These are phyloP conservation scores for Agonopterix subpropinquella DNA, from an alignment of 2,888 invertebrate species.

Conservation along the genomic window DNA sequence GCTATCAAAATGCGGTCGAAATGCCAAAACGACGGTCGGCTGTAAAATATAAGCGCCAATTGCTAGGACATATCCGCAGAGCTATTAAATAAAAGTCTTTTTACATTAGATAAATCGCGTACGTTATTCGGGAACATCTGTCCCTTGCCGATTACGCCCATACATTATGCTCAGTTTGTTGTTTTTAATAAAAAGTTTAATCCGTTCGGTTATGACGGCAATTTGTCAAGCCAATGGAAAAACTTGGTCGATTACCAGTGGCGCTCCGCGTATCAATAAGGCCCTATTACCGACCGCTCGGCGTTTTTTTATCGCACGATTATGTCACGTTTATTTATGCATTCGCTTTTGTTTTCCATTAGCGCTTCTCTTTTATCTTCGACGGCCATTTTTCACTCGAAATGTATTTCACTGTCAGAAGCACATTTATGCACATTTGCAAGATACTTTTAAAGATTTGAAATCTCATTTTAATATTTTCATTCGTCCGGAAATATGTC, in stretches of 20 bases:
- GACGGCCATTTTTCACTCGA: conserved; percentile 50
- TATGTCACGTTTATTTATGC: conserved; percentile 69
- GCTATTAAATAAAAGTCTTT: conserved; percentile 75
- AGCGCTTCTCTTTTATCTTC: conserved; percentile 51
- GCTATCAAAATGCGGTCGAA: conserved; percentile 58
- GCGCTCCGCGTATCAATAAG: conserved; percentile 26
- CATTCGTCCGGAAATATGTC: conserved; percentile 43
- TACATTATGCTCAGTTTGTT: conserved; percentile 75
- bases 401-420: conserved; percentile 36
- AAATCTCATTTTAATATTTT: conserved; percentile 26
- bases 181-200: conserved; percentile 76
- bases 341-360: conserved; percentile 69
- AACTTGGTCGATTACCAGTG: conserved; percentile 69
- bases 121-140: conserved; percentile 72
- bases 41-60: conserved; percentile 65
- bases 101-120: conserved; percentile 73
- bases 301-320: conserved; percentile 54
- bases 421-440: conserved; percentile 30
- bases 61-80: conserved; percentile 64
- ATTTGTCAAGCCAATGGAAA: conserved; percentile 73
- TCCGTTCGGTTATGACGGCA: conserved; percentile 73
- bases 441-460: conserved; percentile 40
- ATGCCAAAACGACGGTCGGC: conserved; percentile 57
- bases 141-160: conserved; percentile 71
- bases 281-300: conserved; percentile 27